Evolutionary conservation across 2,888 invertebrate genomes (phyloP).

Genomic region (Odontothrips loti): DNA sequence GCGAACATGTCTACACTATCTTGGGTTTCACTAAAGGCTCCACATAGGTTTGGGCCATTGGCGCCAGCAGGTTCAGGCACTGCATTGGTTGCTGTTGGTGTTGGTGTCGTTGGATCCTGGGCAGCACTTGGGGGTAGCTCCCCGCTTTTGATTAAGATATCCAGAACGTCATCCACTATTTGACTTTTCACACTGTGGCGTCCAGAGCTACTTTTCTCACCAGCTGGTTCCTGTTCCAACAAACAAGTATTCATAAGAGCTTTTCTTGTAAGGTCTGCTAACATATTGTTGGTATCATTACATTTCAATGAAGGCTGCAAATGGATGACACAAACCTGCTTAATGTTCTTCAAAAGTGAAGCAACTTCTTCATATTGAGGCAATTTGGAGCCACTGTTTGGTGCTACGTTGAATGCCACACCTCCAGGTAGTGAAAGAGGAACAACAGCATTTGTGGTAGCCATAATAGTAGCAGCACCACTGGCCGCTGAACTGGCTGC

Average conservation of each 20-base stretch:
- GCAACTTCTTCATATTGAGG: slow-evolving; percentile 71
- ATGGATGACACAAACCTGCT: background rate
- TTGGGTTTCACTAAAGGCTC: slow-evolving; percentile 11
- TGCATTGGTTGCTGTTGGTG: background rate
- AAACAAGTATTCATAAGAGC: background rate
- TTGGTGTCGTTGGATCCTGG: slow-evolving; percentile 60
- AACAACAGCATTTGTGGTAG: slow-evolving; percentile 3
- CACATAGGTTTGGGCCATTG: background rate
- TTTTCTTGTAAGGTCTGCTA: background rate
- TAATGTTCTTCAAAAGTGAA: slow-evolving; percentile 47
- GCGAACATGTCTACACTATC: background rate
- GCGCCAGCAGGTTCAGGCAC: background rate
- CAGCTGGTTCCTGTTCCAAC: slow-evolving; percentile 20
- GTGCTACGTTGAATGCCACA: background rate
- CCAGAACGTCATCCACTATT: slow-evolving; percentile 86
- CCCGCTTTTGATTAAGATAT: slow-evolving; percentile 89
- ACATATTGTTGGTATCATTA: too few relatives aligned
- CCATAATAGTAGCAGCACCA: slow-evolving; percentile 1
- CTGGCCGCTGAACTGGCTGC: background rate
- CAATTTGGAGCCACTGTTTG: background rate
- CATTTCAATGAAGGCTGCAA: background rate
- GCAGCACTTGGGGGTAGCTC: slow-evolving; percentile 87
- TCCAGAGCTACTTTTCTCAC: slow-evolving; percentile 30
- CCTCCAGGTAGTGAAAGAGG: background rate
- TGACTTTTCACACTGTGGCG: slow-evolving; percentile 59